Conservation (phyloP, 2,113 vertebrate species). For the Microtus oregoni region DNA sequence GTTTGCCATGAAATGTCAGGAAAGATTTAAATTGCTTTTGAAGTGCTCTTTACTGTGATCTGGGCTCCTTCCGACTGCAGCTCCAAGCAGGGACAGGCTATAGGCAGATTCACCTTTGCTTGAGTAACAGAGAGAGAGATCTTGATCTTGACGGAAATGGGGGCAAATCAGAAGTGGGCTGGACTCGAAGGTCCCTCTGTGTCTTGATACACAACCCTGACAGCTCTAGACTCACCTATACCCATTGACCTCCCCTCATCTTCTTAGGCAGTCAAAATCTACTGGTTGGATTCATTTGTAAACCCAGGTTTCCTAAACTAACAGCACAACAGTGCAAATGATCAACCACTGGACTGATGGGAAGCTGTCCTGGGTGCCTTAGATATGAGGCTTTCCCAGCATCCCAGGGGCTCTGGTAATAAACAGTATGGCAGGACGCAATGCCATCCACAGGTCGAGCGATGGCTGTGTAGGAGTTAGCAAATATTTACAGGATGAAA, state of each 20-base stretch:
- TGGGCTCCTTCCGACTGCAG: background rate
- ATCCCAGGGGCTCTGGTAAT: background rate
- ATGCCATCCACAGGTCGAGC: background rate
- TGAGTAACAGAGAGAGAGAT: background rate
- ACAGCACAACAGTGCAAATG: background rate
- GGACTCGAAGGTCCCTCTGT: background rate
- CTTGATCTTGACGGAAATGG: background rate
- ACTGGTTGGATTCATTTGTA: background rate
- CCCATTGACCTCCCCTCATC: background rate
- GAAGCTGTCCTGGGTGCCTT: background rate
- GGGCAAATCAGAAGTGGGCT: background rate
- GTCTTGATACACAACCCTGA: background rate
- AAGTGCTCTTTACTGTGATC: background rate
- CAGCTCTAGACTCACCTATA: rapidly evolving
- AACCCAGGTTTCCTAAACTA: background rate
- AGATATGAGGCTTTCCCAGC: background rate
- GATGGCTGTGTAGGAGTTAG: background rate
- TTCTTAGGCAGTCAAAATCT: background rate
- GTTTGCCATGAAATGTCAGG: background rate
- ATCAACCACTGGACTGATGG: background rate
- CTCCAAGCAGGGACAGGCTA: background rate
- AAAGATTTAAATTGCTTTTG: background rate
- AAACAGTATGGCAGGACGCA: background rate
- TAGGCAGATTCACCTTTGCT: background rate
- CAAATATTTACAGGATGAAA: conserved; percentile 32